Evolutionary conservation across 30 jellyfish, hydroid and myxozoan species (phyloP).

Genomic region (Pelagia noctiluca): DNA sequence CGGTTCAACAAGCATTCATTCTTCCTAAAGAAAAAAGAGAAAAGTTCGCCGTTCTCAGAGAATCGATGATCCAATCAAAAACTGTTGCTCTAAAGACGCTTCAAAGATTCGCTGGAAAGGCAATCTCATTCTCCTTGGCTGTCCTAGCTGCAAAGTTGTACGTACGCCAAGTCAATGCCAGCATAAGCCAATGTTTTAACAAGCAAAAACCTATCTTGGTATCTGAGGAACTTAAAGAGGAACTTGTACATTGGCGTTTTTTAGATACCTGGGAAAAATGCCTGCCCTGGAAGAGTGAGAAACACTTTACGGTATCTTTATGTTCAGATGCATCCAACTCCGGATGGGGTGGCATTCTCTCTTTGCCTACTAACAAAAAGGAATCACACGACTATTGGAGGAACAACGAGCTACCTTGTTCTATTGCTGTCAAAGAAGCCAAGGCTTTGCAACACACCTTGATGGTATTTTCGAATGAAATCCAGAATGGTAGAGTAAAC

Average conservation of each 20-base stretch:
- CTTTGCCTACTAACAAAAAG: not conserved
- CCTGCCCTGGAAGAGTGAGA: not conserved
- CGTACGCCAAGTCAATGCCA: slow-evolving; percentile 13
- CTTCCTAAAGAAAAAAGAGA: not conserved
- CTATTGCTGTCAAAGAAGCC: slow-evolving; percentile 15
- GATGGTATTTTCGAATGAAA: not conserved
- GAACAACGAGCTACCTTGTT: not conserved
- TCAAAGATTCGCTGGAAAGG: slow-evolving; percentile 18
- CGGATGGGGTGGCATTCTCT: not conserved
- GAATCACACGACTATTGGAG: not conserved
- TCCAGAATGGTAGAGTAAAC: not conserved
- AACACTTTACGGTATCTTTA: not conserved
- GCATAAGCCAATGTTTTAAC: not conserved
- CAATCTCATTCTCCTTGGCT: slow-evolving; percentile 21
- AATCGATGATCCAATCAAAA: not conserved
- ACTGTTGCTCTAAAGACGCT: slow-evolving; percentile 10
- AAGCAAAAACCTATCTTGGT: not conserved
- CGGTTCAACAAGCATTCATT: not conserved
- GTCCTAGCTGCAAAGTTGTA: slow-evolving; percentile 16
- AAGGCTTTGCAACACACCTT: slow-evolving; percentile 2
- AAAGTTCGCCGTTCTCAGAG: not conserved
- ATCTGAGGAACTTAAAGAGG: not conserved
- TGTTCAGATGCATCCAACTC: not conserved
- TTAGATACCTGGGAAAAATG: not conserved
- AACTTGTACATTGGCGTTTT: not conserved